Base-by-base conservation (phyloP, 2,888 invertebrate genomes). In the Andrena bicolor region DNA sequence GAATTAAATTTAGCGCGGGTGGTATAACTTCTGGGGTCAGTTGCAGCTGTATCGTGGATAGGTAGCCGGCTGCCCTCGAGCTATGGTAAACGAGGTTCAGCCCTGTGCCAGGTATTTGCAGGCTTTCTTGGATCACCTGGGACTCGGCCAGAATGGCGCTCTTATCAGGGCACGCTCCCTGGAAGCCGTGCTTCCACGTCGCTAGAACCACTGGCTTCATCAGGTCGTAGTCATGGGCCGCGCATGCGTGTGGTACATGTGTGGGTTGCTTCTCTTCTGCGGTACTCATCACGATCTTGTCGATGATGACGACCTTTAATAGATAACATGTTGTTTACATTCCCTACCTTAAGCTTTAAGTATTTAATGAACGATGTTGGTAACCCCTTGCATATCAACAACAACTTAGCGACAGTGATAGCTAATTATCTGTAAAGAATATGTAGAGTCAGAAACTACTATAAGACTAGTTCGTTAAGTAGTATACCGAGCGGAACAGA, bases 81-180 rank as follows among this genome's bases (percentile, higher is more conserved):
- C 99, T 99, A 94, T 99, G 99, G 94, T 99, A 99, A 0, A 99
- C 98, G 53, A 99, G 95, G 94, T 99, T 98, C n/a, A 99, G 95
- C 2, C 98, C 98, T 0, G 99, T 99, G 32, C 98, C 99, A 0
- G 99, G 98, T 80, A 99, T 98, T 92, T 97, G 97, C 10, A 99
- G 95, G 88, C 98, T 98, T 94, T 99, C 99, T 95, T 99, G 99
- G 8, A 99, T 97, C 0, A 99, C 99, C 95, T 98, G 98, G 2
- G 98, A 98, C 92, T 98, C 98, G 0, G 98, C 97, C 70, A 98
- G 94, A 81, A 98, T 98, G 16, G 98, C 98, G 91, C 98, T 98
- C 91, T 97, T 97, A 90, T 98, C 98, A 0, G 98, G 98, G 92
- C 98, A 98, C n/a, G 98, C 98, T 2, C 98, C 98, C 93, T 98